A percentile compares a stretch with the other conserved stretches of the same genome.
Evolutionary conservation across 2,888 invertebrate genomes (phyloP).

Genomic region (Spilarctia lutea): DNA sequence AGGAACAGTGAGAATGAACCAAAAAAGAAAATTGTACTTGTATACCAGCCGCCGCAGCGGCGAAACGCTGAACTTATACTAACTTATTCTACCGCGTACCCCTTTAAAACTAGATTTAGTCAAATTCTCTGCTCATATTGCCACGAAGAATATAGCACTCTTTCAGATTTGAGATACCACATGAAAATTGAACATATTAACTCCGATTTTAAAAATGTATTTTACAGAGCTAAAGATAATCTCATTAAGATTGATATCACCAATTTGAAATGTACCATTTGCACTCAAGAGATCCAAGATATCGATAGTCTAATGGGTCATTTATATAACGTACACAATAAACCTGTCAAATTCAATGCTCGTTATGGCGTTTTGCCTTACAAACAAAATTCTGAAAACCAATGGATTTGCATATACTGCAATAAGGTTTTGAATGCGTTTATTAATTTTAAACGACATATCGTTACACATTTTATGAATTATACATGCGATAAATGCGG

Average conservation of each 20-base stretch:
- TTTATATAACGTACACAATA: slow-evolving; percentile 71
- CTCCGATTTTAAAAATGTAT: slow-evolving; percentile 76
- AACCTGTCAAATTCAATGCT: slow-evolving; percentile 76
- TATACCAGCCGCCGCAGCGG: slow-evolving; percentile 80
- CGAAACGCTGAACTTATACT: slow-evolving; percentile 80
- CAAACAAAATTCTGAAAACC: slow-evolving; percentile 67
- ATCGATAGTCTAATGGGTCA: slow-evolving; percentile 76
- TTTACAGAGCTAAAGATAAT: slow-evolving; percentile 79
- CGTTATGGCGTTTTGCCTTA: slow-evolving; percentile 78
- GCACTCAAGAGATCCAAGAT: slow-evolving; percentile 66
- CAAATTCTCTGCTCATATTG: slow-evolving; percentile 80
- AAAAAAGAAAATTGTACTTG: slow-evolving; percentile 81
- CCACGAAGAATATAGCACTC: slow-evolving; percentile 71
- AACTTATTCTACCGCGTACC: slow-evolving; percentile 76
- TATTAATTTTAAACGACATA: slow-evolving; percentile 75
- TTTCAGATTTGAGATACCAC: slow-evolving; percentile 70
- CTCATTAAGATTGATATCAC: slow-evolving; percentile 80
- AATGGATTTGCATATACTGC: slow-evolving; percentile 77
- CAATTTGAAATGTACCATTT: slow-evolving; percentile 76
- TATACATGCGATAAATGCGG: slow-evolving; percentile 80
- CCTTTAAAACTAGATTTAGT: slow-evolving; percentile 79
- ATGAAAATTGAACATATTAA: slow-evolving; percentile 72
- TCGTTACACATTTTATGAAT: slow-evolving; percentile 77
- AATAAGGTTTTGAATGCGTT: slow-evolving; percentile 70
- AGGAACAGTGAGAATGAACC: slow-evolving; percentile 70